phyloP scores from a whole-genome alignment of 2,113 vertebrate species.

The Buteo buteo region DNA sequence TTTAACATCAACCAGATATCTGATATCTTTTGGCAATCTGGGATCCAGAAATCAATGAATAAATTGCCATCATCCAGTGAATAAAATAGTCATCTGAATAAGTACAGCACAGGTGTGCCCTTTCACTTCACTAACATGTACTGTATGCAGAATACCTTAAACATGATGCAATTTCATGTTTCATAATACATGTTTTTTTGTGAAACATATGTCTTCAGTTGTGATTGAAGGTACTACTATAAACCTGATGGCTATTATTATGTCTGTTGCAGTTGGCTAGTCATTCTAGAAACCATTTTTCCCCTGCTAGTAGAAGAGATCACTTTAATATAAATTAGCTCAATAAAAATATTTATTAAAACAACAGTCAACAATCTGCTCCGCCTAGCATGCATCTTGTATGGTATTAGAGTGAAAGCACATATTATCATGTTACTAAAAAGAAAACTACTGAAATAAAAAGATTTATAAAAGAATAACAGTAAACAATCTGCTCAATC shows the following conservation, averaged over 20 bases:
- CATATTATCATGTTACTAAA: slow-evolving; percentile 1
- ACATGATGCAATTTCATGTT: slow-evolving; percentile 10
- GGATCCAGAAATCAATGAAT: slow-evolving; percentile 52
- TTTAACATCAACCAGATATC: slow-evolving; percentile 14
- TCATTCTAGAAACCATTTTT: background rate
- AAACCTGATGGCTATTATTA: background rate
- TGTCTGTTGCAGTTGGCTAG: slow-evolving; percentile 1
- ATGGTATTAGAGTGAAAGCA: background rate
- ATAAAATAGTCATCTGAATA: slow-evolving; percentile 16
- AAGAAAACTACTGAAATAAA: slow-evolving; percentile 20
- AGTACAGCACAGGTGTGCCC: slow-evolving; percentile 35
- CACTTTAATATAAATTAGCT: slow-evolving; percentile 36
- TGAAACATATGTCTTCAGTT: slow-evolving; percentile 1
- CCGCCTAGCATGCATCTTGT: background rate
- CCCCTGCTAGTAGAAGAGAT: background rate
- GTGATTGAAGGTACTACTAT: background rate
- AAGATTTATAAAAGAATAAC: background rate
- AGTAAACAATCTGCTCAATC: slow-evolving; percentile 32
- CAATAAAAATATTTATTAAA: slow-evolving; percentile 60
- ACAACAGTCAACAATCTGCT: slow-evolving; percentile 55
- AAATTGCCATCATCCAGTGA: slow-evolving; percentile 33
- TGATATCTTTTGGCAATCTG: slow-evolving; percentile 24
- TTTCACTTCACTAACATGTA: background rate
- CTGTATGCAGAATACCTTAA: slow-evolving; percentile 23
- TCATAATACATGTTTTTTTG: background rate